These are phyloP conservation scores for Intellagama lesueurii DNA, from an alignment of 2,797 vertebrate genomes.

Conservation along the genomic window DNA sequence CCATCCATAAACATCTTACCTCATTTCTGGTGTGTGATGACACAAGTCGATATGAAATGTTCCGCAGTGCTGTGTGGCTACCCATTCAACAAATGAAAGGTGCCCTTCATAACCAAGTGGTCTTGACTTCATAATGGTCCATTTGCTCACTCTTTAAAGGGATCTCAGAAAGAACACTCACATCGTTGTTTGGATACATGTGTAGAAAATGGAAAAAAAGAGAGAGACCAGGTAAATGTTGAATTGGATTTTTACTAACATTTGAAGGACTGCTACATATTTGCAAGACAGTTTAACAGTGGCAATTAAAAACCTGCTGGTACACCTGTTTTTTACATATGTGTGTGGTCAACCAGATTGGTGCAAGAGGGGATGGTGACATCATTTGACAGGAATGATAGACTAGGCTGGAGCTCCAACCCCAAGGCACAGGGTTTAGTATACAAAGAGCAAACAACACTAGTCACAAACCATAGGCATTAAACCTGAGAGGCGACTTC, in stretches of 20 bases:
- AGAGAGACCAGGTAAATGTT: background rate
- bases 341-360: background rate
- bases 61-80: background rate
- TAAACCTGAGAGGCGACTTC: background rate
- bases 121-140: constrained; percentile 37
- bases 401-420: background rate
- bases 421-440: background rate
- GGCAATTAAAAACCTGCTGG: constrained; percentile 27
- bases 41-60: background rate
- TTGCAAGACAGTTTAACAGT: constrained; percentile 23
- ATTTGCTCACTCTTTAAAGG: constrained; percentile 18
- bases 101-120: constrained; percentile 16
- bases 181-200: constrained; percentile 17
- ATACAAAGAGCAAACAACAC: background rate
- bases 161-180: background rate
- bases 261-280: constrained; percentile 15
- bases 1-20: constrained; percentile 31
- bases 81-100: constrained; percentile 36
- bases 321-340: constrained; percentile 26
- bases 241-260: constrained; percentile 17
- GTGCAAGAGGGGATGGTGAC: background rate
- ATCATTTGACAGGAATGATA: background rate
- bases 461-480: background rate
- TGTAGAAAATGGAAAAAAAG: background rate
- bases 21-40: constrained; percentile 20